Percentiles rank a stretch among this genome's conserved stretches.
Evolutionary conservation across 2,113 vertebrate genomes (phyloP).

Genomic region (Dicaeum eximium): DNA sequence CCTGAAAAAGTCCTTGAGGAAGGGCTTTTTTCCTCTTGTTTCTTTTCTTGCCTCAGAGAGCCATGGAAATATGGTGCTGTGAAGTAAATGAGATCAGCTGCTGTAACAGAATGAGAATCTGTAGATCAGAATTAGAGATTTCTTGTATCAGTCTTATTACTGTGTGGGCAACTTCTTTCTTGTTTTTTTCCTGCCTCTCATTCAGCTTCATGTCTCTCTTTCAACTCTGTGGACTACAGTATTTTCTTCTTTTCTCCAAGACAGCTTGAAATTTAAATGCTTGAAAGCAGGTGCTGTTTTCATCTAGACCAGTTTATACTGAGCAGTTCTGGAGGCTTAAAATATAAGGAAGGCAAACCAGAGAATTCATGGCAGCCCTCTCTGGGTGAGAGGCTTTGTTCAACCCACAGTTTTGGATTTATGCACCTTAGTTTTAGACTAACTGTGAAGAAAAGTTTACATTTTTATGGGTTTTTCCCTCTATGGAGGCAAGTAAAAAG

Average conservation of each 20-base stretch:
- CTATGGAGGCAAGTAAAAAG: neutral
- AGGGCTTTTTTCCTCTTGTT: neutral
- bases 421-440: neutral
- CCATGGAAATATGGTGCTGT: neutral
- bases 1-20: neutral
- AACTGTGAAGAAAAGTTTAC: neutral
- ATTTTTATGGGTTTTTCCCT: neutral
- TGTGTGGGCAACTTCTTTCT: neutral
- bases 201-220: neutral
- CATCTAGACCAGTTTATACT: neutral
- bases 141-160: neutral
- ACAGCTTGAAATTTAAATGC: neutral
- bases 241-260: neutral
- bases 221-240: neutral
- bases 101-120: neutral
- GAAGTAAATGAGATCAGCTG: neutral
- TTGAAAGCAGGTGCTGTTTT: neutral
- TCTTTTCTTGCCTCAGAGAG: neutral
- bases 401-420: neutral
- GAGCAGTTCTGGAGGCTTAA: neutral
- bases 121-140: neutral
- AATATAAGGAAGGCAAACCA: neutral
- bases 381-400: neutral
- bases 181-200: neutral
- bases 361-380: neutral